phyloP scores from a whole-genome alignment of 2,113 vertebrate genomes.

The Macquaria ambigua region DNA sequence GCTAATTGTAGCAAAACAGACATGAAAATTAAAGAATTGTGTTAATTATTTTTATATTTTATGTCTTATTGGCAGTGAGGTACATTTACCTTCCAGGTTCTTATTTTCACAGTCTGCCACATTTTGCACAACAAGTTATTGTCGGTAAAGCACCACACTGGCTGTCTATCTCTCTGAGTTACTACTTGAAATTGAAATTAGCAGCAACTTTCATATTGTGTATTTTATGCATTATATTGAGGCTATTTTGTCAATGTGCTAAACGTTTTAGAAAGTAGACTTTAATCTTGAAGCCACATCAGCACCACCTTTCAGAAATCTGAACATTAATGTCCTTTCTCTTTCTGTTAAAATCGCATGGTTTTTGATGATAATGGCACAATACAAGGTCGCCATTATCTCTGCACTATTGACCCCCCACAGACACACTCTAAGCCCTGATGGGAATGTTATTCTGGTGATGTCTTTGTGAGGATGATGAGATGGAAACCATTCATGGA shows the following conservation, averaged over 20 bases:
- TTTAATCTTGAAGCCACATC: background rate
- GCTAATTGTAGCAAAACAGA: background rate
- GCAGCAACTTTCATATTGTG: background rate
- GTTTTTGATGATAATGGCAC: background rate
- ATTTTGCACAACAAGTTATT: background rate
- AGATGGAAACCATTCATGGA: conserved; percentile 5
- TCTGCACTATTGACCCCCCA: background rate
- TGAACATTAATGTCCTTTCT: background rate
- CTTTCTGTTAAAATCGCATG: background rate
- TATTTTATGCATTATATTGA: background rate
- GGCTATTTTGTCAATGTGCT: background rate
- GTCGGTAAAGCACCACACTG: background rate
- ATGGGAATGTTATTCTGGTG: background rate
- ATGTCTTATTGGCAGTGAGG: background rate
- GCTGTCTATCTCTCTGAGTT: background rate
- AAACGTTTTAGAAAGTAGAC: background rate
- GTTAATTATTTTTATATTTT: background rate
- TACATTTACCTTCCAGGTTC: background rate
- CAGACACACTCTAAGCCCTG: background rate
- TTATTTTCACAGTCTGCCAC: conserved; percentile 7
- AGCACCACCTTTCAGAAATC: background rate
- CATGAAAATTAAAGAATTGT: background rate
- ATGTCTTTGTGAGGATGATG: conserved; percentile 16
- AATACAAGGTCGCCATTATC: background rate
- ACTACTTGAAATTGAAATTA: background rate